Conservation (phyloP, 2,888 invertebrate species). For the Petrophora chlorosata region DNA sequence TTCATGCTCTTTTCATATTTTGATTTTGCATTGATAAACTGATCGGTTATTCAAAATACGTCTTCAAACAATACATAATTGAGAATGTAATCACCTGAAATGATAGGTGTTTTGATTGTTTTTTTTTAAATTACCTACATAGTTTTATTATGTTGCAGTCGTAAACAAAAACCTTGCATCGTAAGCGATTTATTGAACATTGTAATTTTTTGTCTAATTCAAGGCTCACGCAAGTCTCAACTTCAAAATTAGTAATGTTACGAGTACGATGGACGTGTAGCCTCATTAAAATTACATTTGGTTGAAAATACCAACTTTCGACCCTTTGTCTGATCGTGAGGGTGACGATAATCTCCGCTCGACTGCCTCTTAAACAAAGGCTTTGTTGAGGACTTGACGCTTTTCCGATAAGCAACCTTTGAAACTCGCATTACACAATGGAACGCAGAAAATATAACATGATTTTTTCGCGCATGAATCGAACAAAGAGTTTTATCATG, state of each 20-base stretch:
- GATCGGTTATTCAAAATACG: no score
- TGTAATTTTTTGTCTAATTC: slow-evolving; percentile 2
- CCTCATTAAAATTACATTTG: slow-evolving; percentile 41
- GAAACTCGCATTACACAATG: slow-evolving; percentile 11
- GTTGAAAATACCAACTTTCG: slow-evolving; percentile 43
- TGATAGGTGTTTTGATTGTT: no score
- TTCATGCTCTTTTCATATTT: no score
- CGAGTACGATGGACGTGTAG: slow-evolving; percentile 29
- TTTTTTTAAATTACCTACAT: no score
- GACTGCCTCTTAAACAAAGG: slow-evolving; percentile 44
- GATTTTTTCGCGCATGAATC: not conserved
- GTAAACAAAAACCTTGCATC: slow-evolving; percentile 3
- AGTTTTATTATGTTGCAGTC: no score
- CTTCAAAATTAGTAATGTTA: slow-evolving; percentile 18
- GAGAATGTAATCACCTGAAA: no score
- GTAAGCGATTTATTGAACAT: not conserved
- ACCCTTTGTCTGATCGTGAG: slow-evolving; percentile 43
- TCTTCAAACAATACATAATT: no score
- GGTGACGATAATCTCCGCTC: slow-evolving; percentile 39
- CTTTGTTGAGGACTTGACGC: slow-evolving; percentile 31
- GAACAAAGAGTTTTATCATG: slow-evolving; percentile 6
- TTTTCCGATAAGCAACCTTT: slow-evolving; percentile 22
- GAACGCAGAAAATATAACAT: slow-evolving; percentile 9
- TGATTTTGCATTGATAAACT: no score
- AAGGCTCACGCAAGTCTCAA: slow-evolving; percentile 14